Base-by-base conservation (phyloP, 2,888 invertebrate genomes). In the Colletes collaris region DNA sequence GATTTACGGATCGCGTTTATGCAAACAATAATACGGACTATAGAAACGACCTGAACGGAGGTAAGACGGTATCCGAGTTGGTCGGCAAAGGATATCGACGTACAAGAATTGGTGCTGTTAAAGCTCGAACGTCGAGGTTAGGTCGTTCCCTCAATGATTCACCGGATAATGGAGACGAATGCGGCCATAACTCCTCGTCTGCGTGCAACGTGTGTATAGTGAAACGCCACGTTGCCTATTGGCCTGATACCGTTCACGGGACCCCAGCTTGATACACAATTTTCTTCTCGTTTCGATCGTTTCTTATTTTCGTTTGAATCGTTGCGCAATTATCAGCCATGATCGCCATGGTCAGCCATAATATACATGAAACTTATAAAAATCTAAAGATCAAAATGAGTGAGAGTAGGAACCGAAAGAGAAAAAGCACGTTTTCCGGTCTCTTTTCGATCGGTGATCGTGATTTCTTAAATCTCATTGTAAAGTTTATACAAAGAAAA, bases 91-190 rank as follows among this genome's bases (percentile, higher is more conserved):
- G 85, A 80, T 89, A 87, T 87, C 86, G 83, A 80, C 76, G 79
- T 85, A 86, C 83, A 78, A 81, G 86, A 81, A 86, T 89, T 79
- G 88, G 81, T 65, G 84, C 81, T 84, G 87, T 87, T 89, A 86
- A 85, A 85, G 85, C 82, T 85, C 76, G 76, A 80, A 75, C 86
- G 82, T 68, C 83, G 83, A 79, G 87, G 89, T 83, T 87, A 84
- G 87, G 84, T 86, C 88, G 86, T 87, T 87, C 87, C 85, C 86
- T 84, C 90, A 87, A 90, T 91, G 90, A 91, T 91, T 91, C 91
- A 91, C 88, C 87, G 88, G 82, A 87, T 91, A 91, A 91, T 91
- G 91, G 91, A 91, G 91, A 91, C 91, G 90, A 91, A 91, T 91
- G 91, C 87, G 89, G 86, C 88, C 88, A 90, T 91, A 91, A 91